Evolutionary conservation across 64 coral and sea anemone species (phyloP).

Genomic region (Catalaphyllia jardinei): DNA sequence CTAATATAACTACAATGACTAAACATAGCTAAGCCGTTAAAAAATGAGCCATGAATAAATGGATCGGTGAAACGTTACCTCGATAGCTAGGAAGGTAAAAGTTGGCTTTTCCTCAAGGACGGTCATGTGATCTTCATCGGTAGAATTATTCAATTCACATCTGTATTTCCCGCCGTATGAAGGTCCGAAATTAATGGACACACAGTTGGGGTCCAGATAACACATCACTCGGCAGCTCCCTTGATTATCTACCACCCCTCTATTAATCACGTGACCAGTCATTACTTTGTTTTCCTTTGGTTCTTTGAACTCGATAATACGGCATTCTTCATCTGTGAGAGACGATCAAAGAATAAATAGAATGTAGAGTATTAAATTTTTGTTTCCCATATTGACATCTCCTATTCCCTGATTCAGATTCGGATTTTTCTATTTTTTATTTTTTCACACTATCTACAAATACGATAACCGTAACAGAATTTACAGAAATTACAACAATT

Average conservation of each 20-base stretch:
- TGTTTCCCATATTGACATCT: too few relatives aligned
- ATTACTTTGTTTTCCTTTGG: background rate
- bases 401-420: too few relatives aligned
- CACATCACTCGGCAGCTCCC: background rate
- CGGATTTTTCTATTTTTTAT: too few relatives aligned
- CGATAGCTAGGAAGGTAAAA: background rate
- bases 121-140: background rate
- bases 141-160: background rate
- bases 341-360: too few relatives aligned
- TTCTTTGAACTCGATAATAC: background rate
- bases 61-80: too few relatives aligned
- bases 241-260: background rate
- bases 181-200: too few relatives aligned
- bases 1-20: background rate
- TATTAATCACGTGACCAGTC: background rate
- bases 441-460: too few relatives aligned
- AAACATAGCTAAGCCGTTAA: background rate
- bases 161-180: background rate
- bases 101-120: background rate
- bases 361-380: too few relatives aligned
- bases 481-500: too few relatives aligned
- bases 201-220: too few relatives aligned
- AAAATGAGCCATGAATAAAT: background rate
- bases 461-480: too few relatives aligned
- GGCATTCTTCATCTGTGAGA: background rate